Base-by-base conservation (phyloP, 2,888 invertebrate species). In the Rotaria socialis region DNA sequence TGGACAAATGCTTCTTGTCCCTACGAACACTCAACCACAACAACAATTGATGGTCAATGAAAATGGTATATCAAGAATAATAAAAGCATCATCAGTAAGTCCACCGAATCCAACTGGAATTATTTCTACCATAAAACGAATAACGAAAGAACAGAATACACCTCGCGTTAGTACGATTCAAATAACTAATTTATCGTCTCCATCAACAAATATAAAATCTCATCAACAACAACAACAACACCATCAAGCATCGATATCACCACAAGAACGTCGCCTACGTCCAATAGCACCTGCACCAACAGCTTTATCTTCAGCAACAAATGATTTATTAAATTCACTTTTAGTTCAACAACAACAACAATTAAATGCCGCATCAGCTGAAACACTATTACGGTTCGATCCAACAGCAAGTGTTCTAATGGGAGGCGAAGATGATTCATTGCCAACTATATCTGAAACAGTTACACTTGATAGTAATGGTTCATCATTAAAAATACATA, bases 291-390 rank as follows among this genome's bases (percentile, higher is more conserved):
- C 80, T 14, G 80, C 80, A 47, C 80, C 80, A 43, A 16, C 47
- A n/a, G 47, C 35, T 10, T 47, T 41, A n/a, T 11, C 47, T 16
- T 22, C 75, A 47, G 24, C n/a, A 47, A 11, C 80, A 10, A 43
- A 43, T n/a, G 47, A 80, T n/a, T n/a, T 80, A 47, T 47, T 80
- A 47, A 47, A 43, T 47, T 80, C 80, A 80, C 22, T 80, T 80
- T 47, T 80, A 80, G 24, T 19, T 19, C 47, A 41, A 80, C 80
- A 80, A 80, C 67, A 67, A 67, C 80, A 80, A 80, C 80, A 80
- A 47, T 22, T 80, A 7, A 43, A 80, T 80, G 47, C 80, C 16
- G 24, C 47, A 47, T 47, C 80, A 43, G 47, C 80, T n/a, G 80
- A 80, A n/a, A 47, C 8, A 8, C 24, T 80, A 43, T 47, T 80